These are phyloP conservation scores for Rotaria socialis DNA, from an alignment of 2,888 invertebrate species.

Conservation along the genomic window DNA sequence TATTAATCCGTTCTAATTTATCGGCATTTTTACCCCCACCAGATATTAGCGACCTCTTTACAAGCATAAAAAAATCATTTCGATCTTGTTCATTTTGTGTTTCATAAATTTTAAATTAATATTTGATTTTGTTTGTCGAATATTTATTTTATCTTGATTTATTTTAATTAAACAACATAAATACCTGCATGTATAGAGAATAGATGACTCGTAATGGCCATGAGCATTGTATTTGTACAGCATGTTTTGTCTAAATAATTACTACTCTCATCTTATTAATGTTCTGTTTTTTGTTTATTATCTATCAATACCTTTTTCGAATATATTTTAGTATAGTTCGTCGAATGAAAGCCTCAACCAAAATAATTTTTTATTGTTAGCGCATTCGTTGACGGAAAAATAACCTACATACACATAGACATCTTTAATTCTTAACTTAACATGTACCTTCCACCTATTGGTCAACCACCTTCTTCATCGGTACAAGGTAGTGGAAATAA, in stretches of 20 bases:
- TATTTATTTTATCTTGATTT: neutral
- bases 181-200: constrained; percentile 1
- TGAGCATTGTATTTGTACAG: neutral
- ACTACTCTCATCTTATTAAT: neutral
- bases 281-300: neutral
- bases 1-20: no score
- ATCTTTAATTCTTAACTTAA: neutral
- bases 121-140: no score
- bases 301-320: neutral
- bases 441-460: constrained; percentile 17
- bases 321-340: neutral
- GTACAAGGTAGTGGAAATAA: neutral
- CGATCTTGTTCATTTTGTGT: neutral
- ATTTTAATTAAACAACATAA: neutral
- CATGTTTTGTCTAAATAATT: neutral
- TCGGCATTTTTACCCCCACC: no score
- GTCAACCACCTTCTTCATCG: neutral
- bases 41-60: no score
- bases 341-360: neutral
- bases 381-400: neutral
- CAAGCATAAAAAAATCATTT: neutral
- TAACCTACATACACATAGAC: no score
- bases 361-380: neutral
- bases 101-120: neutral
- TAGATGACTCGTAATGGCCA: neutral